Evolutionary conservation across 2,113 vertebrate species (phyloP), one percentile per base, ranked within the genome.

Genomic region (Rhinichthys klamathensis): DNA sequence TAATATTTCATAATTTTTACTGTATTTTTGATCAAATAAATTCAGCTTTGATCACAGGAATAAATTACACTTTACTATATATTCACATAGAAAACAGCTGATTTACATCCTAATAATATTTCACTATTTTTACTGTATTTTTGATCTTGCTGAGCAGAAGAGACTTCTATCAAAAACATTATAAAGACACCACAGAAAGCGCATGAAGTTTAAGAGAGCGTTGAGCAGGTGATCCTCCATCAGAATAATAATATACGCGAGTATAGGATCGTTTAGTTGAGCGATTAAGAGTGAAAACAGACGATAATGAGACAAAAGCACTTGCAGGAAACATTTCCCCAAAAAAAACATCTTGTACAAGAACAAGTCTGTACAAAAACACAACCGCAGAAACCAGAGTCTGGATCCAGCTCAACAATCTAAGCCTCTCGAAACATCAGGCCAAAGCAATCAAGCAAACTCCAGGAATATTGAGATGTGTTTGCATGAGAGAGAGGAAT

Each of bases 281-380:
- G 51, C 46, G 72, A 87, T 87, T 84, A 84, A 80, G 83, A 67
- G n/a, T 32, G 67, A 87, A 91, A 84, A 92, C 89, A 89, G 85
- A 93, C 92, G 87, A 93, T 92, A 70, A 92, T 89, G 87, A 92
- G 90, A 91, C 84, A 88, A 76, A 83, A 90, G 90, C 73, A 90
- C 89, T 88, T 87, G 88, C 88, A 94, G 93, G 91, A 93, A 94
- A 89, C 89, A 91, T 87, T 93, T 93, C 93, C 89, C 87, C 73
- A 1, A 30, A 85, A 82, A 84, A 90, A 90, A 41, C 41, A 41
- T 41, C 2, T 2, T 41, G 46, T 30, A 76, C 56, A 73, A 56
- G 46, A 81, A 85, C 30, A 76, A 82, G 81, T 65, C 41, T 7
- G 65, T 44, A 79, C 80, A 54, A 90, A 87, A 91, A 91, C 88